Base-by-base conservation (phyloP, 2,888 invertebrate genomes). In the Euzophera pinguis region DNA sequence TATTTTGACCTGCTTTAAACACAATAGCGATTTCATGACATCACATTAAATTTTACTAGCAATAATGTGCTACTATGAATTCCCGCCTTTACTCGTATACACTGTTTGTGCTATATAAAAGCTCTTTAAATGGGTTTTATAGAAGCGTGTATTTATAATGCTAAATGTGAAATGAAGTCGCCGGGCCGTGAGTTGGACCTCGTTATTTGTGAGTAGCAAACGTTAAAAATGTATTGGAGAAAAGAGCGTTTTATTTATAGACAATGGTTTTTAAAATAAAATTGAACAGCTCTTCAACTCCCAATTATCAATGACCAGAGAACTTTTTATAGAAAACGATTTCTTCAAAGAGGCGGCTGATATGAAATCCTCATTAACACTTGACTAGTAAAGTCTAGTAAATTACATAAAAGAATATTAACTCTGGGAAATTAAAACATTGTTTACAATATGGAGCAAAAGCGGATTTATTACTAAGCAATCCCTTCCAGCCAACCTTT, bases 81-180 rank as follows among this genome's bases (percentile, higher is more conserved):
- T 14, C 29, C 29, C 49, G 49, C 41, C 29, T 47, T 16, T 35
- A 17, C n/a, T 39, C 39, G 16, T 50, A 50, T 50, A 13, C 39
- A 14, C 29, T 14, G 32, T 32, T 50, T 50, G 39, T 39, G 38
- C 29, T 41, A 27, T 14, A 49, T 39, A 41, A 50, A 50, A 39
- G 49, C 39, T 50, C 32, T 50, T 32, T 50, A 50, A 39, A 50
- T 38, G 37, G 22, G 39, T 29, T 50, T 50, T 39, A 38, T 17
- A 50, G 39, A 32, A 50, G 41, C 39, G 39, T 22, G 38, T 39
- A 38, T 49, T 49, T 39, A 39, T 22, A 35, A 47, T 47, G 13
- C 12, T 37, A 16, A 14, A 50, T 50, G 39, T 14, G 39, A 49
- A 39, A 29, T 32, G 16, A 50, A 39, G 6, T 39, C 49, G 29